phyloP scores from a whole-genome alignment of 2,797 vertebrate species.

The Eulemur mongoz region DNA sequence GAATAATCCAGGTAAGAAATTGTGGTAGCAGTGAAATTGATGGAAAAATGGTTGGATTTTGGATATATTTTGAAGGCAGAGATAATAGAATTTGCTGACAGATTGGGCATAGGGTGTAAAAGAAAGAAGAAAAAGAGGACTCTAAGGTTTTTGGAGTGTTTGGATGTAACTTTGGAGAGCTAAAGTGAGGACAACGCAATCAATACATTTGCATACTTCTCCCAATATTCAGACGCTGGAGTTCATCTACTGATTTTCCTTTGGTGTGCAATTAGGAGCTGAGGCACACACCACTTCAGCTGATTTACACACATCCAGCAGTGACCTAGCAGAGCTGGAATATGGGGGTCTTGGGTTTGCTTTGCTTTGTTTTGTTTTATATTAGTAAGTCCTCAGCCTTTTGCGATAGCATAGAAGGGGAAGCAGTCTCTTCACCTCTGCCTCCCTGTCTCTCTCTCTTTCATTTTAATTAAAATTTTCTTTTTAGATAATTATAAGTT shows the following conservation, averaged over 20 bases:
- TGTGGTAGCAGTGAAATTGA: background rate
- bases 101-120: background rate
- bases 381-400: constrained; percentile 7
- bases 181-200: background rate
- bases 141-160: background rate
- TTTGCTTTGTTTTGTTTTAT: constrained; percentile 2
- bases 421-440: background rate
- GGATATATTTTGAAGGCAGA: background rate
- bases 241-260: background rate
- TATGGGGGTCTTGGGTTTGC: constrained; percentile 30
- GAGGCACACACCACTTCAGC: background rate
- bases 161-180: background rate
- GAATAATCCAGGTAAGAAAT: background rate
- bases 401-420: constrained; percentile 53
- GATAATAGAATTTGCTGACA: background rate
- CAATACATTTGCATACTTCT: background rate
- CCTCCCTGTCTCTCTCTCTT: background rate
- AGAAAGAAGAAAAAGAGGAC: background rate
- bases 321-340: background rate
- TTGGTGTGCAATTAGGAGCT: background rate
- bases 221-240: background rate
- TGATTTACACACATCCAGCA: background rate
- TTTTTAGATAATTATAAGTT: background rate
- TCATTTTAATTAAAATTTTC: background rate
- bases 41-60: background rate